A percentile compares a stretch with the other conserved stretches of the same genome.
Evolutionary conservation across 2,888 invertebrate genomes (phyloP).

Genomic region (Leucoptera coffeella): DNA sequence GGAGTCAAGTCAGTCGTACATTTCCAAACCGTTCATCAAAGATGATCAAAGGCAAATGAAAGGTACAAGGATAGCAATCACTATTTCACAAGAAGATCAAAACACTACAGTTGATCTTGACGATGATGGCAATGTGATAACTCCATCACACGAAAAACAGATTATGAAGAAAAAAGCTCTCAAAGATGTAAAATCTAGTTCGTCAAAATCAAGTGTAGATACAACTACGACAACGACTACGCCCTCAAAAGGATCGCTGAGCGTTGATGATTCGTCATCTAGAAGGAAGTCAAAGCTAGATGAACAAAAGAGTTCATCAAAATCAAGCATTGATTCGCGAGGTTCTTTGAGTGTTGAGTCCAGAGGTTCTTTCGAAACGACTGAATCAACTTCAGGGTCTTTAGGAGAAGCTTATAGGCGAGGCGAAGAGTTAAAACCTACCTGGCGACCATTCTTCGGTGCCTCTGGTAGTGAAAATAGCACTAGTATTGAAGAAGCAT

Average conservation of each 20-base stretch:
- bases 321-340: constrained; percentile 59
- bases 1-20: constrained; percentile 55
- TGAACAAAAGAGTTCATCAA: constrained; percentile 52
- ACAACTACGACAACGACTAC: constrained; percentile 38
- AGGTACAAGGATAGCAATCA: constrained; percentile 47
- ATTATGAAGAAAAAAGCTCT: constrained; percentile 32
- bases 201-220: constrained; percentile 53
- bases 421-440: constrained; percentile 68
- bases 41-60: constrained; percentile 39
- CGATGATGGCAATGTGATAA: constrained; percentile 42
- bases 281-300: constrained; percentile 34
- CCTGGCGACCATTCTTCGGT: constrained; percentile 77
- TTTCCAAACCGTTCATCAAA: constrained; percentile 37
- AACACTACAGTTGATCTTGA: constrained; percentile 47
- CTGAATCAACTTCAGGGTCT: constrained; percentile 70
- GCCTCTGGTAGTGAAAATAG: constrained; percentile 74
- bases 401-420: constrained; percentile 64
- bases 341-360: constrained; percentile 64
- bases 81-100: constrained; percentile 49
- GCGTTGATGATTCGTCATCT: constrained; percentile 46
- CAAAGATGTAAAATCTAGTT: constrained; percentile 45
- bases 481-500: constrained; percentile 79
- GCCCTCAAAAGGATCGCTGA: constrained; percentile 42
- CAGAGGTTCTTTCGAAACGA: constrained; percentile 63
- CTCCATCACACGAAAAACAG: constrained; percentile 36